These are phyloP conservation scores for Oeneis ivallda DNA, from an alignment of 2,888 invertebrate genomes.

Conservation along the genomic window DNA sequence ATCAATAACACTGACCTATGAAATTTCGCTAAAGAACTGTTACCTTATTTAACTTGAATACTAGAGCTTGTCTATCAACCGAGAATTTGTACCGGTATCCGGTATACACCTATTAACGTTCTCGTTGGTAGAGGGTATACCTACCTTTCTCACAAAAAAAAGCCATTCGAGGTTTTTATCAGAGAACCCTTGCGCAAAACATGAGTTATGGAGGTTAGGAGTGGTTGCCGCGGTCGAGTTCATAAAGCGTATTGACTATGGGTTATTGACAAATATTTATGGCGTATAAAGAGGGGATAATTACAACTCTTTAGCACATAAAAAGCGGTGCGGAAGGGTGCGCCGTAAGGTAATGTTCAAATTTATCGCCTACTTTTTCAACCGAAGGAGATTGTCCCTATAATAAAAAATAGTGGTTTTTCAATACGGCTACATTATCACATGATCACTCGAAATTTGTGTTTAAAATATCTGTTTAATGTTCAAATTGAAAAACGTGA, in stretches of 20 bases:
- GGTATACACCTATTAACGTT: too few species aligned
- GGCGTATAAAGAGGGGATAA: slow-evolving; percentile 80
- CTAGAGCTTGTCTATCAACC: too few species aligned
- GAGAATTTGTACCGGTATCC: too few species aligned
- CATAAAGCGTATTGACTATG: slow-evolving; percentile 76
- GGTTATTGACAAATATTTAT: slow-evolving; percentile 82
- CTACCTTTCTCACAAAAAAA: slow-evolving; percentile 48
- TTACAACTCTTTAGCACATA: slow-evolving; percentile 81
- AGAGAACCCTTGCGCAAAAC: slow-evolving; percentile 66
- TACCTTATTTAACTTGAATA: too few species aligned
- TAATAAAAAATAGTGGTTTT: slow-evolving; percentile 28
- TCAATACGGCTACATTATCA: slow-evolving; percentile 2
- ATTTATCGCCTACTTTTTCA: slow-evolving; percentile 71
- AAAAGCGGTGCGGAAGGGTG: slow-evolving; percentile 75
- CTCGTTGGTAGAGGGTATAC: background rate
- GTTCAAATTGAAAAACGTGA: background rate
- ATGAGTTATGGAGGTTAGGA: slow-evolving; percentile 77
- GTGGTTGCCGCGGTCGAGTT: slow-evolving; percentile 71
- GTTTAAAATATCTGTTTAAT: background rate
- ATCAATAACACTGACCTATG: too few species aligned
- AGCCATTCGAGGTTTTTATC: slow-evolving; percentile 58
- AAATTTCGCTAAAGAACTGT: too few species aligned
- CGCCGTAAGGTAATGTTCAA: slow-evolving; percentile 57
- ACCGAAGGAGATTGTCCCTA: slow-evolving; percentile 53
- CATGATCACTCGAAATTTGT: background rate